Percentiles rank a stretch among this genome's conserved stretches.
These are phyloP conservation scores for Tipula lateralis DNA, from an alignment of 2,888 invertebrate genomes.

Conservation along the genomic window DNA sequence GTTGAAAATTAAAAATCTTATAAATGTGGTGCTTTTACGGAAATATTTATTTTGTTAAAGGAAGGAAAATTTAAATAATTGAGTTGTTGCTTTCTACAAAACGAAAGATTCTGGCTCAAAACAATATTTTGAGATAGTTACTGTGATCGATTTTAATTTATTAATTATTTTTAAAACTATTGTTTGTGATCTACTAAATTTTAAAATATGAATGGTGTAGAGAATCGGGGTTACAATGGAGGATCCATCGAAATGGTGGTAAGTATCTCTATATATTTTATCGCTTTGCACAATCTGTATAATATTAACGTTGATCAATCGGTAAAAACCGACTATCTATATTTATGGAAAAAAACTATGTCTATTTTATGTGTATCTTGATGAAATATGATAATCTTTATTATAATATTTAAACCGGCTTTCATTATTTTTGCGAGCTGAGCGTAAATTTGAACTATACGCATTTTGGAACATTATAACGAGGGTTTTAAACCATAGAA, in stretches of 20 bases:
- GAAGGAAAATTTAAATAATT: not conserved
- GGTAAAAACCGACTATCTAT: too few species aligned
- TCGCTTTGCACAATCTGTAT: too few species aligned
- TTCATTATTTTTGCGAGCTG: not conserved
- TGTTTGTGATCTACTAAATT: not conserved
- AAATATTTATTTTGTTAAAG: constrained; percentile 25
- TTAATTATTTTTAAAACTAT: not conserved
- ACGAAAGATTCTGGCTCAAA: not conserved
- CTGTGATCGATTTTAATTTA: not conserved
- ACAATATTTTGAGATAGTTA: not conserved
- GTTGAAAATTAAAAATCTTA: not conserved
- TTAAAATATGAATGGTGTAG: not conserved
- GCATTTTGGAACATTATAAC: not conserved
- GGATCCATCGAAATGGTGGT: constrained; percentile 25
- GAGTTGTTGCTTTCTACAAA: not conserved
- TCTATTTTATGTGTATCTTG: not conserved
- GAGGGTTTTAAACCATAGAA: not conserved
- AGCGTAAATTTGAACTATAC: not conserved
- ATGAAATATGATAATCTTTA: too few species aligned
- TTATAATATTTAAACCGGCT: not conserved
- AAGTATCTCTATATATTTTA: too few species aligned
- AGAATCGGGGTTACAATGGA: not conserved
- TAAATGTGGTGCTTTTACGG: constrained; percentile 28
- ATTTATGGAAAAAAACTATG: too few species aligned
- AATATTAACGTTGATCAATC: too few species aligned